These are phyloP conservation scores for Epinephelus coioides DNA, from an alignment of 2,797 vertebrate genomes.

Conservation along the genomic window DNA sequence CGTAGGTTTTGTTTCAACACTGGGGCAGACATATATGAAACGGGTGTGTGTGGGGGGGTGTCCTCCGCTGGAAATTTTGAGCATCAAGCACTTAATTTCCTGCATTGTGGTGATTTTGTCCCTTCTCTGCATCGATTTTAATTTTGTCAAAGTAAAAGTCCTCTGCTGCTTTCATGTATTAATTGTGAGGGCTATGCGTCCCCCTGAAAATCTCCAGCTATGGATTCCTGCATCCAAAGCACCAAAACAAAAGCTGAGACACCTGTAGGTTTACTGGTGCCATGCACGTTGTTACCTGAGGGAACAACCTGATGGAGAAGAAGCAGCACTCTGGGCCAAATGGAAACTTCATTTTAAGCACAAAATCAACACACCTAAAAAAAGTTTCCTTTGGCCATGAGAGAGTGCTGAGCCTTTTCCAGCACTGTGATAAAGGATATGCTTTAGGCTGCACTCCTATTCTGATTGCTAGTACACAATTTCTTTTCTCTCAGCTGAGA, in stretches of 20 bases:
- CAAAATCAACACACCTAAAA: neutral
- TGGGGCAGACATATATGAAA: too few species aligned
- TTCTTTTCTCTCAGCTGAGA: neutral
- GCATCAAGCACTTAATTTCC: too few species aligned
- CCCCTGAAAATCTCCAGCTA: too few species aligned
- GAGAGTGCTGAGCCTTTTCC: neutral
- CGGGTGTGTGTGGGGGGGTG: too few species aligned
- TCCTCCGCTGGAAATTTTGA: too few species aligned
- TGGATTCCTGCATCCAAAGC: neutral
- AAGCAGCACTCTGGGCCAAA: neutral
- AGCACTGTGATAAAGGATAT: neutral
- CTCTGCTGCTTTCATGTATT: too few species aligned
- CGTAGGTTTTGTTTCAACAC: too few species aligned
- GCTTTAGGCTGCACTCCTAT: neutral
- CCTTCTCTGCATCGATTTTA: too few species aligned
- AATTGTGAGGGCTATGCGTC: too few species aligned
- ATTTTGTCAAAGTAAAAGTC: too few species aligned
- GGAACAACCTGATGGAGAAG: neutral
- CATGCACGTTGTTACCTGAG: neutral
- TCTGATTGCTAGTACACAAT: neutral
- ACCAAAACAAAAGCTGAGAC: neutral
- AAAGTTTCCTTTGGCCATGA: constrained; percentile 20
- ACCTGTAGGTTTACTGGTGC: neutral
- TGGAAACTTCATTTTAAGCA: constrained; percentile 14
- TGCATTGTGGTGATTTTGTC: too few species aligned